Evolutionary conservation across 2,113 vertebrate species (phyloP).

Genomic region (Calonectris borealis): DNA sequence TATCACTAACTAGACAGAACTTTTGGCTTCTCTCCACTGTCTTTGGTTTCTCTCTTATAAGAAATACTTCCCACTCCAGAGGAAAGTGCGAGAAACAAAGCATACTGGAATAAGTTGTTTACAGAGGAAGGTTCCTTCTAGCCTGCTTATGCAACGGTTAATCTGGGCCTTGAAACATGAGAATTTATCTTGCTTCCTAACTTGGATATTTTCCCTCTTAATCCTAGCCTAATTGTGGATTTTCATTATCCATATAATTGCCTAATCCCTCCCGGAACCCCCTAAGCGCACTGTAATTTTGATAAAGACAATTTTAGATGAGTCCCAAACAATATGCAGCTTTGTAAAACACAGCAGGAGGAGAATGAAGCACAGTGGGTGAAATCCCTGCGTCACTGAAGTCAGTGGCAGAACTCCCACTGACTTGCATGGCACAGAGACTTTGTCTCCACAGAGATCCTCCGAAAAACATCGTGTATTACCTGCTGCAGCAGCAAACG

Average conservation of each 20-base stretch:
- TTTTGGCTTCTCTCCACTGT: background rate
- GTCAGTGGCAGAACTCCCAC: background rate
- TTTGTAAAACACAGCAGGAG: conserved; percentile 19
- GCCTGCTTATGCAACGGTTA: background rate
- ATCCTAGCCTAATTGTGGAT: conserved; percentile 43
- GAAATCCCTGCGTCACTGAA: background rate
- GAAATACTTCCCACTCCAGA: background rate
- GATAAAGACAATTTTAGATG: conserved; percentile 15
- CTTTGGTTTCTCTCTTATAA: background rate
- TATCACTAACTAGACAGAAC: background rate
- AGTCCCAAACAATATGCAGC: background rate
- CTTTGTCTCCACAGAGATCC: background rate
- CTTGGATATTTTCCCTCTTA: conserved; percentile 32
- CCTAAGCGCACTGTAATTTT: conserved; percentile 3
- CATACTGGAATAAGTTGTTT: background rate
- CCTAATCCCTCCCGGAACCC: conserved; percentile 34
- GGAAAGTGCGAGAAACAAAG: background rate
- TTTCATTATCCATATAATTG: conserved; percentile 53
- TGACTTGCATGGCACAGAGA: background rate
- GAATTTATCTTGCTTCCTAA: conserved; percentile 48
- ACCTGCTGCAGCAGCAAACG: background rate
- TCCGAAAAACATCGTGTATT: background rate
- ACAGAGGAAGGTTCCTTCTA: background rate
- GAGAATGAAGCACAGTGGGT: conserved; percentile 22
- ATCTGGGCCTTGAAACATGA: background rate